Evolutionary conservation across 2,888 invertebrate species (phyloP).

Genomic region (Fabriciana adippe): DNA sequence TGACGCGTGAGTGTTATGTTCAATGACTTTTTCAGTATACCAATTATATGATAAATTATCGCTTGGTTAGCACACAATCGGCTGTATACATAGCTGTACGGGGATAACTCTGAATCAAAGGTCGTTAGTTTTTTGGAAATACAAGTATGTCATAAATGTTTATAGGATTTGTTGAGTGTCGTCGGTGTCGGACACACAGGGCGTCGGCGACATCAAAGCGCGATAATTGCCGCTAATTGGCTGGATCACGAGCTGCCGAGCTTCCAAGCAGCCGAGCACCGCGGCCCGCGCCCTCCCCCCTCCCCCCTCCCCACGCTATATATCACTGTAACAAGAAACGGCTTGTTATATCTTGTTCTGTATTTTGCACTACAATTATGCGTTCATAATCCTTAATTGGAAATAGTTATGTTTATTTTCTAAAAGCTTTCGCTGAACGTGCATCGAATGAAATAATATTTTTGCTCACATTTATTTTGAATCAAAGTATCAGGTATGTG

Average conservation of each 20-base stretch:
- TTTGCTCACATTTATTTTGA: too few species aligned
- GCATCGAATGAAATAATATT: too few species aligned
- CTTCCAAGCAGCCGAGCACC: too few species aligned
- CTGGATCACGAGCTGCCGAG: neutral
- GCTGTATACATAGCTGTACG: neutral
- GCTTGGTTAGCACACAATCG: neutral
- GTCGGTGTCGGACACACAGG: conserved; percentile 4
- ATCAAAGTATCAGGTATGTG: too few species aligned
- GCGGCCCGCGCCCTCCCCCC: neutral
- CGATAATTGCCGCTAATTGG: conserved; percentile 15
- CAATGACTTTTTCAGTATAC: too few species aligned
- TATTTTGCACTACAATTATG: neutral
- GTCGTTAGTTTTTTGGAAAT: neutral
- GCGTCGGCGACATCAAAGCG: conserved; percentile 15
- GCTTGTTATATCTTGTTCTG: conserved; percentile 7
- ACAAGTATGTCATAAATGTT: conserved; percentile 1
- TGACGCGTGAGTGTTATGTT: too few species aligned
- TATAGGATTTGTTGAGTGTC: neutral
- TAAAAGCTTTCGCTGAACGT: too few species aligned
- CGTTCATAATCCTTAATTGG: conserved; percentile 9
- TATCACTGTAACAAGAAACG: conserved; percentile 11
- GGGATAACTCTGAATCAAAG: neutral
- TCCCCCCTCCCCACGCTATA: neutral
- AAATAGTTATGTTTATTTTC: neutral
- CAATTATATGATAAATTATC: too few species aligned